Evolutionary conservation across 1,140 invertebrate genomes (phyloP), one percentile per base, ranked within the genome.

Genomic region (Drosophila rhopaloa): DNA sequence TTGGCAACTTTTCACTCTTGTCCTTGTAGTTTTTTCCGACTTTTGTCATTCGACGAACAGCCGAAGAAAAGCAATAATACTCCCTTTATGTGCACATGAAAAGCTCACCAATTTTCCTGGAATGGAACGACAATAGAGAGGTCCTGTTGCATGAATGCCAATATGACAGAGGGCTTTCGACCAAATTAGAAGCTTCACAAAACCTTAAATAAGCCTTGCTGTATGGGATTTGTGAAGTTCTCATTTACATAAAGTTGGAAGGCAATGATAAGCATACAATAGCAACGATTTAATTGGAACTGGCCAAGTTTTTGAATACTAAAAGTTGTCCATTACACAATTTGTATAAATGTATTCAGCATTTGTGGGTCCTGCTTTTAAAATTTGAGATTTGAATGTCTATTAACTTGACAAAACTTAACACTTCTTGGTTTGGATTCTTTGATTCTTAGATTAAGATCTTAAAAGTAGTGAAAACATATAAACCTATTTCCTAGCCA

Each of bases 1-100:
- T 81, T 81, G 73, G 58, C 70, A 79, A 81, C 74, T 82, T 76
- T 81, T 88, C 63, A 76, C 65, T 70, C n/a, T 54, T 78, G 59
- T 44, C 35, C 46, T 60, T 41, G 14, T 57, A 32, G 58, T 16
- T 67, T 61, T 50, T 50, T 46, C 43, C 24, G 46, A 46, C 44
- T 50, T 50, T 76, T 68, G 37, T 66, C 61, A 46, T 16, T 13
- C 10, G 13, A 32, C 37, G 29, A 32, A 35, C 43, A 35, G 29
- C 35, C 32, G 24, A 32, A 40, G 4, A 70, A 44, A 46, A 50
- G 66, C 76, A 82, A 79, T 70, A 77, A 76, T 79, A 82, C 81
- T 73, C 58, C 75, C 74, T 68, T 82, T 67, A 68, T 74, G 14
- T 40, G 24, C 5, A 19, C 32, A 60, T 44, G 10, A 14, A 29